A percentile compares a stretch with the other conserved stretches of the same genome.
phyloP scores from a whole-genome alignment of 1,140 invertebrate genomes.

The Chelonus insularis region DNA sequence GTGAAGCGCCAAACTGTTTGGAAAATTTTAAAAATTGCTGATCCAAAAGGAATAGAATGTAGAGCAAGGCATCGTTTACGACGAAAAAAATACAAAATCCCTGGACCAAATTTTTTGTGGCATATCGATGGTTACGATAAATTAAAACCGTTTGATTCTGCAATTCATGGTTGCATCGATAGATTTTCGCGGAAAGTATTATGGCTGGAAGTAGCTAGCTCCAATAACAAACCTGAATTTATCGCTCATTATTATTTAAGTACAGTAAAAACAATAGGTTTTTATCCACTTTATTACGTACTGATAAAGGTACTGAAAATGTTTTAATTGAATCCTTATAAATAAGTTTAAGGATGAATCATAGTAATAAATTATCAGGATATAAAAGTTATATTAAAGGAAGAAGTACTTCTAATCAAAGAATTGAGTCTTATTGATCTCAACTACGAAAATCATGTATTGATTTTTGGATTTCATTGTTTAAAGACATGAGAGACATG shows the following conservation, averaged over 20 bases:
- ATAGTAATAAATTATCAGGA: slow-evolving; percentile 10
- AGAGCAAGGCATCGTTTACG: neutral
- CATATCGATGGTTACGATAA: slow-evolving; percentile 46
- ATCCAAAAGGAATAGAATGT: neutral
- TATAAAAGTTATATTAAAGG: slow-evolving; percentile 24
- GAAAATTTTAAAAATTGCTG: neutral
- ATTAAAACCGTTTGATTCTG: slow-evolving; percentile 41
- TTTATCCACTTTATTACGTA: slow-evolving; percentile 30
- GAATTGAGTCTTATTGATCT: slow-evolving; percentile 28
- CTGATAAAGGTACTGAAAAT: slow-evolving; percentile 35
- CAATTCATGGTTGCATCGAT: slow-evolving; percentile 37
- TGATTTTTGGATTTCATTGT: slow-evolving; percentile 29
- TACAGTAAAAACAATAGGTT: slow-evolving; percentile 20
- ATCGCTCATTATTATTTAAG: slow-evolving; percentile 40
- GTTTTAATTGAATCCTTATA: neutral
- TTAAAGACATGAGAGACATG: slow-evolving; percentile 26
- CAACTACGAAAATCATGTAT: slow-evolving; percentile 11
- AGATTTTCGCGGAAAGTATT: neutral
- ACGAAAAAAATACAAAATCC: slow-evolving; percentile 29
- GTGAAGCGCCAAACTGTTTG: neutral
- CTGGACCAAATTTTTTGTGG: slow-evolving; percentile 41
- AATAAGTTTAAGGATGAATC: neutral
- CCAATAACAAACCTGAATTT: slow-evolving; percentile 34
- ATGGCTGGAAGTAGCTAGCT: neutral
- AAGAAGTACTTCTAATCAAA: slow-evolving; percentile 28